phyloP scores from a whole-genome alignment of 2,113 vertebrate genomes.

The Alaudala cheleensis region DNA sequence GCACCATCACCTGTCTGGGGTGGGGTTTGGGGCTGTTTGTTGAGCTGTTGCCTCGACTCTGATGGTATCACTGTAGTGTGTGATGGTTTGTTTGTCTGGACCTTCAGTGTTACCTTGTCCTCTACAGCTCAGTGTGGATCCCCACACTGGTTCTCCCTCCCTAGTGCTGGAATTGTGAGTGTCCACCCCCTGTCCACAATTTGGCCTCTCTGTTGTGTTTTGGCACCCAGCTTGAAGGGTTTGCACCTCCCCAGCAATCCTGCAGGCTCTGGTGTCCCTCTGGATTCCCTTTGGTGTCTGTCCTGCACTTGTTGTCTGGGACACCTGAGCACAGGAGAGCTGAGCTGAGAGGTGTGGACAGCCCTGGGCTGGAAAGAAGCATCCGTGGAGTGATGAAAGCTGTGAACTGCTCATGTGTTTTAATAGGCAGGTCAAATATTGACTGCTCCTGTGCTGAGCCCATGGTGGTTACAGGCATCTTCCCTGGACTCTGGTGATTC shows the following conservation, averaged over 20 bases:
- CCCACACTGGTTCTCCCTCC: background rate
- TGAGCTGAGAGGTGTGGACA: background rate
- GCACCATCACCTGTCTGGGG: fast-evolving
- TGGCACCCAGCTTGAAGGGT: background rate
- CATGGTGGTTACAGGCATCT: background rate
- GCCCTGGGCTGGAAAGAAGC: background rate
- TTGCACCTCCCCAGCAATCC: background rate
- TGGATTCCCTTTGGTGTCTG: background rate
- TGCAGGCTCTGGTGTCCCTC: background rate
- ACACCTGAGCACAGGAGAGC: background rate
- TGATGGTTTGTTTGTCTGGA: background rate
- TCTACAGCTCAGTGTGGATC: background rate
- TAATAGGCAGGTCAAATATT: background rate
- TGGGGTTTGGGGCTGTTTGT: background rate
- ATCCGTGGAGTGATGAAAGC: background rate
- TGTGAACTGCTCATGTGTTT: background rate
- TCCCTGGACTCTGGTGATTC: background rate
- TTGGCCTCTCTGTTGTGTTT: background rate
- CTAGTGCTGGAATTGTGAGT: background rate
- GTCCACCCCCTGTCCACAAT: background rate
- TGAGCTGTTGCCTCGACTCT: background rate
- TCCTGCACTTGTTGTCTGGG: background rate
- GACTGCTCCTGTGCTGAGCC: background rate
- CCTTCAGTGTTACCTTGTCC: background rate
- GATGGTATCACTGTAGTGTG: background rate